These are phyloP conservation scores for Bombus haemorrhoidalis DNA, from an alignment of 1,140 invertebrate species.

Conservation along the genomic window DNA sequence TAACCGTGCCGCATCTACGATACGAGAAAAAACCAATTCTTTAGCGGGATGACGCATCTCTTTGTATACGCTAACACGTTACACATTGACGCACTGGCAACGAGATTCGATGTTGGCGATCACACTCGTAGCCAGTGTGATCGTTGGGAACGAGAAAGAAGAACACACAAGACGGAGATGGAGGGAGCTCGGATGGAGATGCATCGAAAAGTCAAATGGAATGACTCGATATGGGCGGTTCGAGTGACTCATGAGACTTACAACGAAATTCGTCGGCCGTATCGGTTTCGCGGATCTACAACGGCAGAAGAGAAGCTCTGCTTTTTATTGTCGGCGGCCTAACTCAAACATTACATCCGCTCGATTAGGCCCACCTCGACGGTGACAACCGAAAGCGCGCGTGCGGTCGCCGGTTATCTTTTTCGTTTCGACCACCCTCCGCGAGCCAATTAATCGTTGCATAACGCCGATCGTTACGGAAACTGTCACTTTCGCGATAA, in stretches of 20 bases:
- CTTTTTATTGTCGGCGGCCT: slow-evolving; percentile 17
- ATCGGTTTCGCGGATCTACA: slow-evolving; percentile 18
- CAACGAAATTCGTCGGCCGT: slow-evolving; percentile 28
- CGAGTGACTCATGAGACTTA: slow-evolving; percentile 23
- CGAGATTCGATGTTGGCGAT: neutral
- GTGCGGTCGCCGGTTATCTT: slow-evolving; percentile 9
- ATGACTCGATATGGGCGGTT: neutral
- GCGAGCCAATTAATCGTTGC: slow-evolving; percentile 18
- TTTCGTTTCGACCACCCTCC: slow-evolving; percentile 3
- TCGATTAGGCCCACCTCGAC: slow-evolving; percentile 25
- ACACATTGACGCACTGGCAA: neutral
- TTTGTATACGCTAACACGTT: neutral
- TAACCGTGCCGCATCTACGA: neutral
- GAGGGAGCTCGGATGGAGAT: neutral
- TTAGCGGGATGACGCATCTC: slow-evolving; percentile 20
- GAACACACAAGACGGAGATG: neutral
- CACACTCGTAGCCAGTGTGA: too few relatives aligned
- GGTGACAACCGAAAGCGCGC: neutral
- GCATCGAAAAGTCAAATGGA: slow-evolving; percentile 4
- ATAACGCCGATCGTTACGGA: neutral
- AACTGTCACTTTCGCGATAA: neutral
- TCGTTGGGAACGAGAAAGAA: neutral
- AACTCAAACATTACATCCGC: slow-evolving; percentile 30
- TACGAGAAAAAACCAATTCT: slow-evolving; percentile 22
- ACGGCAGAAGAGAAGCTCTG: neutral